Base-by-base conservation (phyloP, 2,888 invertebrate genomes). In the Ectobius pallidus region DNA sequence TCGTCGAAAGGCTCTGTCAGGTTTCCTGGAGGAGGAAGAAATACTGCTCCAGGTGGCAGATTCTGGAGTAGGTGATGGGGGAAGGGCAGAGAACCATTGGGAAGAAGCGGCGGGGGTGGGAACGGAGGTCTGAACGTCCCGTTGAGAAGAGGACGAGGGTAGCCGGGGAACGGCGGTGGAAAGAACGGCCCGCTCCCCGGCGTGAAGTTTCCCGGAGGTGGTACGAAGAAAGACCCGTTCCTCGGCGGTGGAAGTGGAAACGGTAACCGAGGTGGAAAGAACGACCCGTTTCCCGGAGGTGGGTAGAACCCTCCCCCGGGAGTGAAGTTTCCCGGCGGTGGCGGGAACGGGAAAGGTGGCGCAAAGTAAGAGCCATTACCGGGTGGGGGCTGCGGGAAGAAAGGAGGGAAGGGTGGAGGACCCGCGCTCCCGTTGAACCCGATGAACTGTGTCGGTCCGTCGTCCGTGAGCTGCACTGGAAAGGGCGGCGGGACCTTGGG, bases 401-500 rank as follows among this genome's bases (percentile, higher is more conserved):
- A 90, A 83, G 88, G 86, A 86, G 88, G 87, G 88, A 39, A 46
- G 30, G 55, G 32, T 58, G 49, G 63, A 16, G 62, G 63, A 27
- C 69, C 49, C 61, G 55, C 68, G 42, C 80, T 78, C 20, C 74
- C 77, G 72, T 81, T 79, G 58, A 77, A 74, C 58, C 78, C 77
- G 85, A 95, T 88, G 88, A 95, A 91, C 86, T 93, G 91, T 84
- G 95, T 88, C 82, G 95, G 95, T 80, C 94, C 95, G 81, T 91
- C 88, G 82, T 94, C 93, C 83, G 89, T 88, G 83, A 95, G 90
- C 85, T 93, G 94, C 84, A 95, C 91, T 82, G 95, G 95, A 91
- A 95, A 95, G 85, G 95, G 95, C 87, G 95, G 95, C 84, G 95
- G 94, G 79, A 95, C 90, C 44, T 91, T 91, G 11, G 94, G 94